These are phyloP conservation scores for Erynnis tages DNA, from an alignment of 2,888 invertebrate genomes.

Conservation along the genomic window DNA sequence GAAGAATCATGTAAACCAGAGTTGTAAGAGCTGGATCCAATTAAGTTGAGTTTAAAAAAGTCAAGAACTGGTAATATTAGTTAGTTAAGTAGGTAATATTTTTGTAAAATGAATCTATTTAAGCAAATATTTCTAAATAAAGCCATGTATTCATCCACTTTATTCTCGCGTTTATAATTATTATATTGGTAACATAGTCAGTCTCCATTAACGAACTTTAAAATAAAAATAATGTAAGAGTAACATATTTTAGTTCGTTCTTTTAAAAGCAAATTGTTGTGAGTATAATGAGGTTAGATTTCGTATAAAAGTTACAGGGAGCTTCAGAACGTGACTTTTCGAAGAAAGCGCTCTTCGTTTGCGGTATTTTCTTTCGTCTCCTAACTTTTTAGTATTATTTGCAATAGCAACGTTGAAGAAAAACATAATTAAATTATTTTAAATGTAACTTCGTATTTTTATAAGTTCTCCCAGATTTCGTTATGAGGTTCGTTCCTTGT, in stretches of 20 bases:
- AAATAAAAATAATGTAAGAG: no score
- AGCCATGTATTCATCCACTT: no score
- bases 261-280: slow-evolving; percentile 11
- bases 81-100: no score
- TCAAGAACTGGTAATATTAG: no score
- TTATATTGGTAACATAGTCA: no score
- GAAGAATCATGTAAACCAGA: no score
- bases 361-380: slow-evolving; percentile 21
- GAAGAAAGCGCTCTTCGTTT: slow-evolving; percentile 17
- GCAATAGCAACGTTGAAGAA: neutral
- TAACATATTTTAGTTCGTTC: slow-evolving; percentile 12
- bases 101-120: no score
- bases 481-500: neutral
- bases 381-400: slow-evolving; percentile 7
- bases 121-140: no score
- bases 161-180: no score
- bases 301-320: slow-evolving; percentile 16
- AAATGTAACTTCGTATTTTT: neutral
- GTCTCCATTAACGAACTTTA: no score
- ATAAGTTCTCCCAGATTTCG: neutral
- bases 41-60: no score
- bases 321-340: slow-evolving; percentile 20
- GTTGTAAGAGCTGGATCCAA: no score
- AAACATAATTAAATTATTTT: slow-evolving; percentile 6
- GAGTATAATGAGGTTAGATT: slow-evolving; percentile 17